A percentile compares a stretch with the other conserved stretches of the same genome.
Evolutionary conservation across 1,140 invertebrate genomes (phyloP).

Genomic region (Amphibalanus amphitrite): DNA sequence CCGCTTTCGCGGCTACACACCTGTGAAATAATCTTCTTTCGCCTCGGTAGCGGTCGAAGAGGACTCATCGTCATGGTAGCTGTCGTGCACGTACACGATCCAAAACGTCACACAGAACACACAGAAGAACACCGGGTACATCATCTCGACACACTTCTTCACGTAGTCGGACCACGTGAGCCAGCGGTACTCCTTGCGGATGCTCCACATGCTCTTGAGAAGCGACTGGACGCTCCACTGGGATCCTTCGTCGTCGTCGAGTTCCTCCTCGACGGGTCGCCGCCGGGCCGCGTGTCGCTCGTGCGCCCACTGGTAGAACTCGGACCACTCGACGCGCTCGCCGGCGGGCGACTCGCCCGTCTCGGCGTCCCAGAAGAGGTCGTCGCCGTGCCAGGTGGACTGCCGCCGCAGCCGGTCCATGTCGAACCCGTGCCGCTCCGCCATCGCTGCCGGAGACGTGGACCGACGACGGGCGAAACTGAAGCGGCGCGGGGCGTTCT

Average conservation of each 20-base stretch:
- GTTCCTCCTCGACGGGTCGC: neutral
- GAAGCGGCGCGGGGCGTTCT: neutral
- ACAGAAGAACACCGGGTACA: neutral
- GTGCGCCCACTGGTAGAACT: neutral
- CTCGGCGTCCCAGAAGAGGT: neutral
- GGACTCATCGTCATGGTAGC: too few species aligned
- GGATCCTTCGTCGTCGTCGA: neutral
- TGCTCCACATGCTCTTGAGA: neutral
- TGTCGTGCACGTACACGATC: neutral
- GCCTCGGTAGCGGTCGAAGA: too few species aligned
- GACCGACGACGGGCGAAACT: neutral
- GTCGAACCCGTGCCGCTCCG: neutral
- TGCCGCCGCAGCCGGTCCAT: too few species aligned
- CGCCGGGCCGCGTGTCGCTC: neutral
- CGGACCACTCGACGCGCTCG: neutral
- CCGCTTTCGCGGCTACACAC: too few species aligned
- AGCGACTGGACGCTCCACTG: neutral
- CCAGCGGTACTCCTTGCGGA: conserved; percentile 1
- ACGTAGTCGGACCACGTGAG: neutral
- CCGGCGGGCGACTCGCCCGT: neutral
- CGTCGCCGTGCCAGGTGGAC: neutral
- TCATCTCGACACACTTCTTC: neutral
- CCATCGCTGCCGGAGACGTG: too few species aligned
- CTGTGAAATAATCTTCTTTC: too few species aligned
- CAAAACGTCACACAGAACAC: neutral